Base-by-base conservation (phyloP, 92 coral and sea anemone genomes). In the Chrysogorgia sp. region DNA sequence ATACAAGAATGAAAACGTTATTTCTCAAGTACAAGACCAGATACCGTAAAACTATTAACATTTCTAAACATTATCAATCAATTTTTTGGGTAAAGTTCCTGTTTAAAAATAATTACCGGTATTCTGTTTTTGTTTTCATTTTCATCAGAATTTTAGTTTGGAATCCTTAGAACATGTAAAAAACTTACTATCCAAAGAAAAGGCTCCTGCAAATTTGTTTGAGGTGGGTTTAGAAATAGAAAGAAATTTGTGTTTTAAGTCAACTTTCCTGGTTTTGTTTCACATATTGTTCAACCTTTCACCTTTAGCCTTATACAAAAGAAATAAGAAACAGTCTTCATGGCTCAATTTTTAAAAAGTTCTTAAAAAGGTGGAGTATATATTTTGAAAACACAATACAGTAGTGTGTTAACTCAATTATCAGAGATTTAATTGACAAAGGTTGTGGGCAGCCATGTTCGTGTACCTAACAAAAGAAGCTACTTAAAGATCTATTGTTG, bases 271-370 rank as follows among this genome's bases (percentile, higher is more conserved):
- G 14, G 13, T 26, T 1, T 58, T 19, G 14, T 19, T 2, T 24
- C 1, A 14, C 12, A 22, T 5, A 61, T 8, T 8, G 8, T 25
- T 2, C 20, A 34, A n/a, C 13, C 47, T 33, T 12, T 68, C 45
- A 60, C 35, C 71, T 57, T 3, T 82, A 93, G 98, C 98, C 98
- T 2, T 93, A 93, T 81, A 93, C 90, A 88, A 84, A 84, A 67
- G 98, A 93, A 89, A 93, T 93, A 64, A 84, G 96, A 83, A 90
- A 91, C 72, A 93, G 98, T 66, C 83, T 93, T 58, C 83, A 94
- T 67, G 98, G 98, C 14, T 84, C 93, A 67, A 89, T 93, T 53
- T 93, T 93, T 85, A 83, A 89, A 82, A 93, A 93, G 82, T 93
- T 86, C 71, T 76, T 93, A 87, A 93, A 93, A 86, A 93, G 98